phyloP scores from a whole-genome alignment of 2,888 invertebrate genomes.

The Xylocampa areola region DNA sequence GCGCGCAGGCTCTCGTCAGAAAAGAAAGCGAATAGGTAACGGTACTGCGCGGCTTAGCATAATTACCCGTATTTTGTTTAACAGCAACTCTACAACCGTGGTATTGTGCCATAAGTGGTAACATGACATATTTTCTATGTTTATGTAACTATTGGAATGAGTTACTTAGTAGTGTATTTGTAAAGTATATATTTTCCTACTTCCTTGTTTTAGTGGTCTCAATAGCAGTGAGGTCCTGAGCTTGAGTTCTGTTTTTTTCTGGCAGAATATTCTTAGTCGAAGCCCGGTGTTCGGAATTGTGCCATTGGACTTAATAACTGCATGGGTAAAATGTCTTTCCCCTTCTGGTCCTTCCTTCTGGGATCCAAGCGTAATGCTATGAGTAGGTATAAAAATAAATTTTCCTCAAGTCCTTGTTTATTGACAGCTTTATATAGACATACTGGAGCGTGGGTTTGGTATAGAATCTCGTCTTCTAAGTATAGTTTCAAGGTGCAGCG shows the following conservation, averaged over 20 bases:
- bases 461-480: constrained; percentile 48
- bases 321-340: too few species aligned
- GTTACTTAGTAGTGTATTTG: too few species aligned
- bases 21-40: constrained; percentile 86
- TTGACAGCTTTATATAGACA: constrained; percentile 21
- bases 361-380: not conserved
- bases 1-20: constrained; percentile 65
- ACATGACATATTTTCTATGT: not conserved
- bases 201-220: too few species aligned
- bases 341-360: too few species aligned
- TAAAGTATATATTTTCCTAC: too few species aligned
- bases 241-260: too few species aligned
- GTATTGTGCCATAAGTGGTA: constrained; percentile 10
- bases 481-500: constrained; percentile 49
- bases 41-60: constrained; percentile 73
- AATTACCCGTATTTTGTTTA: constrained; percentile 65
- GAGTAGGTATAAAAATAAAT: constrained; percentile 7
- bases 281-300: too few species aligned
- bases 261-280: too few species aligned
- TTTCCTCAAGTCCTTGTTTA: constrained; percentile 31
- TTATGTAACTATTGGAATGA: not conserved
- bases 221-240: too few species aligned
- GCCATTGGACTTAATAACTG: too few species aligned
- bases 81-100: constrained; percentile 43
- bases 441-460: constrained; percentile 45